Evolutionary conservation across 2,888 invertebrate genomes (phyloP), one percentile per base, ranked within the genome.

Genomic region (Malthinus seriepunctatus): DNA sequence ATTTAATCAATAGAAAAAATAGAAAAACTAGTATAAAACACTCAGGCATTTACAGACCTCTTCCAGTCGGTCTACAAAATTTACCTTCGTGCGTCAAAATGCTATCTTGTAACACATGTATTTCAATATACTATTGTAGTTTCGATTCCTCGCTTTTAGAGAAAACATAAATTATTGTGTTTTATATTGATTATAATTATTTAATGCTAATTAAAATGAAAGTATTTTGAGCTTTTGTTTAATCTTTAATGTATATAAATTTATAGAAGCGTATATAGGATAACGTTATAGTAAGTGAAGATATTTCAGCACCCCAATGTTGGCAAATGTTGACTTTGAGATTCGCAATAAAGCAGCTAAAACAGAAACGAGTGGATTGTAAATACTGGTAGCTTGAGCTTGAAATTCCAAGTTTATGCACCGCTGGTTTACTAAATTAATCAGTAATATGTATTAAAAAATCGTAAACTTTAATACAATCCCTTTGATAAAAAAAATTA

Each of bases 311-410:
- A 42, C 39, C 39, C 23, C 39, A 23, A 42, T 42, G 39, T 42
- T 42, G 23, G 39, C 39, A 37, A 58, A 56, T 71, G 65, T 71
- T 71, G 70, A 69, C 69, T 70, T 69, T 68, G 69, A 69, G 70
- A 71, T 71, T 71, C 69, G 71, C 70, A 71, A 71, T 71, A 71
- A 71, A 69, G 71, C 69, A 68, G 67, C 70, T 71, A 71, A 71
- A 71, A 71, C 70, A 70, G 68, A 66, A 63, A 67, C 62, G 63
- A 71, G 71, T 69, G 71, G 69, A 69, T 48, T 47, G 69, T 65
- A 70, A 71, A 71, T 66, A 71, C 62, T 42, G 15, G 11, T 49
- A 49, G 53, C 33, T 58, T 47, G 42, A 35, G 46, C 39, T 50
- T 42, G 33, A 47, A 47, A 48, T 42, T 51, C 57, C 49, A 34